Conservation (phyloP, 1,140 invertebrate species). For the Conus betulinus region DNA sequence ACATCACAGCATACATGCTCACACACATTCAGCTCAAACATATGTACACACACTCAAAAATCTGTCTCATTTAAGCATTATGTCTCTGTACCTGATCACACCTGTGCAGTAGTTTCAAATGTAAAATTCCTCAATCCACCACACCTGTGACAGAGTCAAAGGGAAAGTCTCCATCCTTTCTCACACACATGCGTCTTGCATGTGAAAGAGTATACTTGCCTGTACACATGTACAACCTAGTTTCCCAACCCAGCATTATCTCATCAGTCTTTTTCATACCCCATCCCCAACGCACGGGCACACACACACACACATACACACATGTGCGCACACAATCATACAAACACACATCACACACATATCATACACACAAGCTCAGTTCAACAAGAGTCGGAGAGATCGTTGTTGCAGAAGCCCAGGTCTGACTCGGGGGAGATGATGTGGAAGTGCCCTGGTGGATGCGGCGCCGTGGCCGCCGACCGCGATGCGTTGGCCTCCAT, state of each 20-base stretch:
- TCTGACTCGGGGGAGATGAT: slow-evolving; percentile 33
- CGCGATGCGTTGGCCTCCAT: slow-evolving; percentile 25
- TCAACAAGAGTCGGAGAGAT: slow-evolving; percentile 35
- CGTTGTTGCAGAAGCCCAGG: slow-evolving; percentile 29
- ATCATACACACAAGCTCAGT: not conserved
- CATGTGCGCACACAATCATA: not conserved
- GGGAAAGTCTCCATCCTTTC: too few species aligned
- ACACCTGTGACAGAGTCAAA: too few species aligned
- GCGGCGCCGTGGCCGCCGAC: not conserved
- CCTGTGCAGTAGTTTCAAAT: too few species aligned
- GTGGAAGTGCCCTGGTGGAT: slow-evolving; percentile 16
- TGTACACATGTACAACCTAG: not conserved
- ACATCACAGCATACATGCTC: too few species aligned
- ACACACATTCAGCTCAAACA: too few species aligned
- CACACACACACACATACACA: slow-evolving; percentile 1
- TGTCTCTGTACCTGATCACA: too few species aligned
- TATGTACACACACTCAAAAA: too few species aligned
- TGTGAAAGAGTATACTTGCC: too few species aligned
- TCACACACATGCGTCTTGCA: too few species aligned
- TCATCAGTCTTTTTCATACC: not conserved
- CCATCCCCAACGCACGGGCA: not conserved
- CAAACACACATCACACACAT: not conserved
- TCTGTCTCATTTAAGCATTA: too few species aligned
- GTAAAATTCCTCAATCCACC: too few species aligned
- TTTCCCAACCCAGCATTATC: not conserved